phyloP scores from a whole-genome alignment of 2,888 invertebrate species.

The Dicyrtomina minuta region DNA sequence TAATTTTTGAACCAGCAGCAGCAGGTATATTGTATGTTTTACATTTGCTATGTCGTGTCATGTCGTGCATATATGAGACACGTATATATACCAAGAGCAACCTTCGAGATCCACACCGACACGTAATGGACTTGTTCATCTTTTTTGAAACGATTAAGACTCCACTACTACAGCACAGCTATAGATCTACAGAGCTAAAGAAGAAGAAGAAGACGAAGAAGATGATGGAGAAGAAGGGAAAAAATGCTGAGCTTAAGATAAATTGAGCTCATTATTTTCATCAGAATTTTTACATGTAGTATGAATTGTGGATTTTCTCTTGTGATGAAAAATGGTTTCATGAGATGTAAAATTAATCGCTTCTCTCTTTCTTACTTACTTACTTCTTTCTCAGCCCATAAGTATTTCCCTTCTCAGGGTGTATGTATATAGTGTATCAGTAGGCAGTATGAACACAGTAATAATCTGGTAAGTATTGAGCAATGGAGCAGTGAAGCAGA shows the following conservation, averaged over 20 bases:
- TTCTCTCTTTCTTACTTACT: neutral
- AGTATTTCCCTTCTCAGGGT: neutral
- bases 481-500: neutral
- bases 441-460: no score
- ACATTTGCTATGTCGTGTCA: no score
- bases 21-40: no score
- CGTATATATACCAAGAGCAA: no score
- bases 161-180: no score
- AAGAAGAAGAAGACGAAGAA: neutral
- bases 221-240: neutral
- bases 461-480: neutral
- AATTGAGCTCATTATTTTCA: conserved; percentile 25
- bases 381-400: neutral
- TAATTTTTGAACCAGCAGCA: no score
- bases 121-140: no score
- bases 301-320: conserved; percentile 1
- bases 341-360: conserved; percentile 13
- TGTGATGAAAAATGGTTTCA: conserved; percentile 19
- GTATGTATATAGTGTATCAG: neutral
- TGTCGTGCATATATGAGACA: no score
- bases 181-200: neutral
- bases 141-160: no score
- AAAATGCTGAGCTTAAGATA: neutral
- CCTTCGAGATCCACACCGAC: no score
- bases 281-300: conserved; percentile 13